phyloP scores from a whole-genome alignment of 2,113 vertebrate genomes.

The Penelope pileata region DNA sequence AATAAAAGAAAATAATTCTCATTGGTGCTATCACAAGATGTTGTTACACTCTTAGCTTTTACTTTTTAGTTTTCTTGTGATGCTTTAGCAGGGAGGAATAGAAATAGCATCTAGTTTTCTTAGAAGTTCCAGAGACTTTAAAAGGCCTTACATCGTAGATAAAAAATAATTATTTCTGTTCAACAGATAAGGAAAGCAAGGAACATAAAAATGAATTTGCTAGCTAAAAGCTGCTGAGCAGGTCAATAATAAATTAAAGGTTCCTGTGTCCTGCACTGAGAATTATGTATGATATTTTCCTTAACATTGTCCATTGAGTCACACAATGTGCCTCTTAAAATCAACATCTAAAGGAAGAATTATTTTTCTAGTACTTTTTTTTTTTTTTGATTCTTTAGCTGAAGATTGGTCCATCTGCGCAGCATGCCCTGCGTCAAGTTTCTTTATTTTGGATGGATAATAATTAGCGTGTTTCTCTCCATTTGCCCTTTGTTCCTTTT shows the following conservation, averaged over 20 bases:
- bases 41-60: not conserved
- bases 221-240: not conserved
- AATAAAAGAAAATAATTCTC: not conserved
- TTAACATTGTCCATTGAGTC: not conserved
- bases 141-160: not conserved
- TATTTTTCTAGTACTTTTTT: not conserved
- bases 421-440: not conserved
- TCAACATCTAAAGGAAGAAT: not conserved
- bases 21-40: not conserved
- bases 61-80: not conserved
- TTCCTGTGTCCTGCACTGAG: not conserved
- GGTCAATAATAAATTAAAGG: not conserved
- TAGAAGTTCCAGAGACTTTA: not conserved
- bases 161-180: not conserved
- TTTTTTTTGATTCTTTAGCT: not conserved
- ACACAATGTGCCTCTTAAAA: not conserved
- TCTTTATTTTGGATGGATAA: conserved; percentile 31
- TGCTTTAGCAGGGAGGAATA: not conserved
- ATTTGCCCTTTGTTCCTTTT: conserved; percentile 43
- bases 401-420: conserved; percentile 36
- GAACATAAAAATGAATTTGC: not conserved
- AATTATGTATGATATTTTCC: not conserved
- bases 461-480: conserved; percentile 46
- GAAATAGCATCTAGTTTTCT: not conserved
- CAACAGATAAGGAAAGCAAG: not conserved